Evolutionary conservation across 2,113 vertebrate genomes (phyloP).

Genomic region (Tenebrosternarchus preto): DNA sequence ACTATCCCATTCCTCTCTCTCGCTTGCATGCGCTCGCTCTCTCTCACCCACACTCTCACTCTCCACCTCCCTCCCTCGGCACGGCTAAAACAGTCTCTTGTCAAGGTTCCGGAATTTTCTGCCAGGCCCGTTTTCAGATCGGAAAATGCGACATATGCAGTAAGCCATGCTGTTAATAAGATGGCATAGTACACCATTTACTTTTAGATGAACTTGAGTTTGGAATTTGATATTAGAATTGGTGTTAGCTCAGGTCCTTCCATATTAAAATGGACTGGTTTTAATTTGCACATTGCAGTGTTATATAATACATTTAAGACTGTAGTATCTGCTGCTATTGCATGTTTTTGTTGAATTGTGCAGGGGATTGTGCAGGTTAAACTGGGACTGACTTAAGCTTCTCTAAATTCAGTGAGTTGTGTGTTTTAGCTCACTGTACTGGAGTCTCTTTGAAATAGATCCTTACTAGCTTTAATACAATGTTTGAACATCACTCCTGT

Average conservation of each 20-base stretch:
- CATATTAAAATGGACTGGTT: background rate
- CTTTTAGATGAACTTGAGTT: constrained; percentile 1
- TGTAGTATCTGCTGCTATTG: too few relatives aligned
- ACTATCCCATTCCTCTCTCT: background rate
- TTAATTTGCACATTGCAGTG: background rate
- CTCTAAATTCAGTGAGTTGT: too few relatives aligned
- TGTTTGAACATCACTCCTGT: too few relatives aligned
- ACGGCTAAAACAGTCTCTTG: constrained; percentile 20
- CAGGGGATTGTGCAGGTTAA: too few relatives aligned
- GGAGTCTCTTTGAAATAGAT: too few relatives aligned
- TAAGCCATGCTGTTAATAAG: constrained; percentile 4
- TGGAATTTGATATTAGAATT: too few relatives aligned
- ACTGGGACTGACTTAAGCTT: too few relatives aligned
- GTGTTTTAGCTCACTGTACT: too few relatives aligned
- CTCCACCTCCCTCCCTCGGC: background rate
- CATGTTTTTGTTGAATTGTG: too few relatives aligned
- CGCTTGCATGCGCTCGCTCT: constrained; percentile 6
- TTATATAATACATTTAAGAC: background rate
- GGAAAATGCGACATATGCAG: constrained; percentile 38
- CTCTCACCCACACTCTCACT: constrained; percentile 4
- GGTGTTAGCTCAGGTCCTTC: background rate
- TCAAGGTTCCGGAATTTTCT: constrained; percentile 37
- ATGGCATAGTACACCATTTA: background rate
- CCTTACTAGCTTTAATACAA: too few relatives aligned
- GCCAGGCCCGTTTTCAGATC: constrained; percentile 23